Base-by-base conservation (phyloP, 1,140 invertebrate species). In the Drosophila equinoxialis region DNA sequence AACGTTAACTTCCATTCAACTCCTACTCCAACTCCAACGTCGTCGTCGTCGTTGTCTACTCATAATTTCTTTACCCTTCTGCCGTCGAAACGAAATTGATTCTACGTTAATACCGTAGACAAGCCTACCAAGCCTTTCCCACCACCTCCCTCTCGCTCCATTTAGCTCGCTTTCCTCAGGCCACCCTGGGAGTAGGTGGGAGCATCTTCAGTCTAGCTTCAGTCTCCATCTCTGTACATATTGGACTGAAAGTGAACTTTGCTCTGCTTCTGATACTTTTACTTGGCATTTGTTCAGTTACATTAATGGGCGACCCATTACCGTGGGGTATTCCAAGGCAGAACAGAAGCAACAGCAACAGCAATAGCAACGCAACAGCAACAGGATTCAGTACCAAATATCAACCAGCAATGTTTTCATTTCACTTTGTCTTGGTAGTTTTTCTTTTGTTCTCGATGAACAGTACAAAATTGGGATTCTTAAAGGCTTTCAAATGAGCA, bases 251-350 rank as follows among this genome's bases (percentile, higher is more conserved):
- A 82, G 83, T 82, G 69, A 87, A 83, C 76, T 86, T 83, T 86
- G 81, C 62, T 57, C 54, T 62, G 33, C 58, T 73, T 58, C 20
- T 45, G 71, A 14, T 41, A 37, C 73, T 71, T 65, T 30, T 62
- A 1, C 51, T 45, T 39, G 65, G 54, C 62, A 23, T 64, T 71
- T 58, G 58, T 67, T 67, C 59, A 37, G 42, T 69, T 73, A 65
- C 77, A 74, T 76, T 75, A 79, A 86, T 76, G 51, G 68, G 68
- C 79, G 73, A 79, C 83, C 79, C 83, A 86, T 86, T 86, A 87
- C 83, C 76, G 83, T 86, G 83, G 83, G 79, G 79, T 77, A 86
- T 77, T 67, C 67, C 17, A 23, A 35, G 6, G 7, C 35, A 5
- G 5, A 37, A 37, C 35, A 30, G 30, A 30, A 30, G 30, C 30